Evolutionary conservation across 1,140 invertebrate species (phyloP).

Genomic region (Hyphantria cunea): DNA sequence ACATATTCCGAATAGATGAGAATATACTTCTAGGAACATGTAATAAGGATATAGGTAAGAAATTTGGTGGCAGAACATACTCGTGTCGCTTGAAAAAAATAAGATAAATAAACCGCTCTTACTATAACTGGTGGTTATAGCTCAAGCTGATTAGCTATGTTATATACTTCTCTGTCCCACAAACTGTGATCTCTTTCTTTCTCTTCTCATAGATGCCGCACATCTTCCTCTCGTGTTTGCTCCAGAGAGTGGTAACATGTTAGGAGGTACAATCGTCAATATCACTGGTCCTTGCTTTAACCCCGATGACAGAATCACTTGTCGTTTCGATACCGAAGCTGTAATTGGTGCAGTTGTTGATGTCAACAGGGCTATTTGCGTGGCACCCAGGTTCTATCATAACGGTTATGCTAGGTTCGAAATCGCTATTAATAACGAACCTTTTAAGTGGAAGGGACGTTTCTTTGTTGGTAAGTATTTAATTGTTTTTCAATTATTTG

Average conservation of each 20-base stretch:
- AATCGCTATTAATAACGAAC: conserved; percentile 91
- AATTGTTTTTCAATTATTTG: background rate
- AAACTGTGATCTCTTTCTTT: conserved; percentile 7
- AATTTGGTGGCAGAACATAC: background rate
- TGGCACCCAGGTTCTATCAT: conserved; percentile 93
- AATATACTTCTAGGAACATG: conserved; percentile 96
- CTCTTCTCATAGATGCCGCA: conserved; percentile 85
- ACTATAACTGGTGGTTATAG: no score
- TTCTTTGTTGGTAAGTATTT: conserved; percentile 91
- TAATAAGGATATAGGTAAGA: conserved; percentile 92
- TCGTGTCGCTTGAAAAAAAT: no score
- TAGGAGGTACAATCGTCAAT: conserved; percentile 96
- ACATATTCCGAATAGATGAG: conserved; percentile 97
- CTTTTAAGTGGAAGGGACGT: conserved; percentile 95
- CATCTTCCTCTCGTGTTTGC: conserved; percentile 93
- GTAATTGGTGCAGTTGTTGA: conserved; percentile 89
- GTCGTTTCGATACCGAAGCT: conserved; percentile 89
- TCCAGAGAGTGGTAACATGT: conserved; percentile 96
- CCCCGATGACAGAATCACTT: conserved; percentile 87
- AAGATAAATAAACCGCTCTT: no score
- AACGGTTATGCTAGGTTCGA: conserved; percentile 95
- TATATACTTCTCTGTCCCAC: no score
- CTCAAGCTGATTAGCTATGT: no score
- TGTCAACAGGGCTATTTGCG: conserved; percentile 92
- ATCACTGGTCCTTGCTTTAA: conserved; percentile 95